Evolutionary conservation across 2,113 vertebrate genomes (phyloP).

Genomic region (Eubucco bourcierii): DNA sequence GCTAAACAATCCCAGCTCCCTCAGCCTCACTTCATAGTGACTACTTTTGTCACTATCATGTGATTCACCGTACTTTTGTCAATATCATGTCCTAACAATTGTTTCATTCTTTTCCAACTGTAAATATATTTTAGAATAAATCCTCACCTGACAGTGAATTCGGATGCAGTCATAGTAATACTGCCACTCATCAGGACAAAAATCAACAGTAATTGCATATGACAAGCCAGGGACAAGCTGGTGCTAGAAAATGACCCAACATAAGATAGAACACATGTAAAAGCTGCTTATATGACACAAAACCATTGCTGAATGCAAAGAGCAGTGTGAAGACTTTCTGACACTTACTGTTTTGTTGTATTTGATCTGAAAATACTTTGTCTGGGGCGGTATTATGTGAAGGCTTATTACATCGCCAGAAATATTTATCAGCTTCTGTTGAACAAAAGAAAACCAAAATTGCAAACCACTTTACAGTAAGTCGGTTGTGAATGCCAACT

Average conservation of each 20-base stretch:
- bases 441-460: slow-evolving; percentile 25
- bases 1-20: too few species aligned
- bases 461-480: neutral
- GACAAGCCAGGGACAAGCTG: slow-evolving; percentile 88
- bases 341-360: slow-evolving; percentile 86
- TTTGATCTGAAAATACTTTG: slow-evolving; percentile 87
- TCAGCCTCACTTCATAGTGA: too few species aligned
- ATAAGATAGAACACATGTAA: neutral
- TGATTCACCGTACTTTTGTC: neutral
- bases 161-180: slow-evolving; percentile 92
- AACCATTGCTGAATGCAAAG: neutral
- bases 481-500: neutral
- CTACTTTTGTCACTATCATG: too few species aligned
- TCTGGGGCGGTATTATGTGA: slow-evolving; percentile 90
- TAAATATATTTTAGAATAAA: neutral
- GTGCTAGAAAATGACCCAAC: slow-evolving; percentile 73
- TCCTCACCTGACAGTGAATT: slow-evolving; percentile 88
- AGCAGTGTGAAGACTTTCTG: neutral
- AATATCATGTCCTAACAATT: neutral
- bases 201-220: slow-evolving; percentile 79
- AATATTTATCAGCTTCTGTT: slow-evolving; percentile 89
- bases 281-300: neutral
- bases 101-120: neutral
- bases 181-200: slow-evolving; percentile 89
- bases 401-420: slow-evolving; percentile 79